These are phyloP conservation scores for Tyria jacobaeae DNA, from an alignment of 2,888 invertebrate species.

Conservation along the genomic window DNA sequence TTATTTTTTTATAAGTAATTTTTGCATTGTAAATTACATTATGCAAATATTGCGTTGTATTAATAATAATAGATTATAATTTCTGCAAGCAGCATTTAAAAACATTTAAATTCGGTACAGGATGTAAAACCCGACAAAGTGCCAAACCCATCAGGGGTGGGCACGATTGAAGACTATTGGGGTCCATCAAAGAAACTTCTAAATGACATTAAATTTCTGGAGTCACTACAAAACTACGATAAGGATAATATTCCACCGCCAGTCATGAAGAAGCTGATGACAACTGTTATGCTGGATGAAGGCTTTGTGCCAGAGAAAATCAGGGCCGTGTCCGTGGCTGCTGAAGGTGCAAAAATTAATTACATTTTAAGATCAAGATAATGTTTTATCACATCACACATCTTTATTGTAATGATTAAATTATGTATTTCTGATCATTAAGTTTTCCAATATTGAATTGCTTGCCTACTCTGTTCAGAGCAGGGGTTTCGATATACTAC, in stretches of 20 bases:
- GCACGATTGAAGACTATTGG: slow-evolving; percentile 97
- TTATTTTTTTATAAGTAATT: too few species aligned
- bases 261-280: slow-evolving; percentile 94
- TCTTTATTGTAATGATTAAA: too few species aligned
- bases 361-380: not conserved
- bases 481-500: too few species aligned
- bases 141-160: slow-evolving; percentile 93
- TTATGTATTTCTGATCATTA: not conserved
- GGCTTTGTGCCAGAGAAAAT: slow-evolving; percentile 97
- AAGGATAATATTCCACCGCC: slow-evolving; percentile 96
- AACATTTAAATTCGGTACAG: slow-evolving; percentile 63
- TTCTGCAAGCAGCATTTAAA: too few species aligned
- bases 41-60: not conserved
- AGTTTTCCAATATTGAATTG: too few species aligned
- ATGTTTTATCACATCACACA: too few species aligned
- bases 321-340: slow-evolving; percentile 94
- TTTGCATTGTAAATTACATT: too few species aligned
- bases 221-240: slow-evolving; percentile 94
- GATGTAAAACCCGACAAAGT: slow-evolving; percentile 96
- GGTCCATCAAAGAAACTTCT: slow-evolving; percentile 95
- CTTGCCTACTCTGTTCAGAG: too few species aligned
- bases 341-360: slow-evolving; percentile 88
- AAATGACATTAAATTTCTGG: slow-evolving; percentile 96
- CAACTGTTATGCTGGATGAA: slow-evolving; percentile 93
- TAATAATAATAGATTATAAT: slow-evolving; percentile 1